phyloP scores from a whole-genome alignment of 2,888 invertebrate genomes.

The Diachrysia chrysitis region DNA sequence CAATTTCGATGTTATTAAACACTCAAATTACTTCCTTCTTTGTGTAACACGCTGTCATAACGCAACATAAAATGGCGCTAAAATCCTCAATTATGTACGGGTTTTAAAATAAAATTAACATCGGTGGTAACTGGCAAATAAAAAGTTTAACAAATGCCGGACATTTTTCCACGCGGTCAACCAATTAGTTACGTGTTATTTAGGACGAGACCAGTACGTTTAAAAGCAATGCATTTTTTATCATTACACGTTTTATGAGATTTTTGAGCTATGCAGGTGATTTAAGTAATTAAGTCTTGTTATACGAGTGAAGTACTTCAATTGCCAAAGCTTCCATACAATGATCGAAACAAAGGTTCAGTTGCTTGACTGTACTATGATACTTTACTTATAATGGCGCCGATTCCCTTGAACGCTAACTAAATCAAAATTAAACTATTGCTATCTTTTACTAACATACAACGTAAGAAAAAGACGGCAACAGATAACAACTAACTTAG shows the following conservation, averaged over 20 bases:
- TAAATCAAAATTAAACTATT: too few species aligned
- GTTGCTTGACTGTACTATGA: too few species aligned
- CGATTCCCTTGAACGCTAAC: too few species aligned
- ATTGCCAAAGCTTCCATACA: too few species aligned
- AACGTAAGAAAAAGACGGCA: too few species aligned
- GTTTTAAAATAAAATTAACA: constrained; percentile 5
- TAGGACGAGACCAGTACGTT: not conserved
- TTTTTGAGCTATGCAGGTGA: too few species aligned
- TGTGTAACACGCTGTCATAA: not conserved
- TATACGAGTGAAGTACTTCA: not conserved
- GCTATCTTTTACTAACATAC: too few species aligned
- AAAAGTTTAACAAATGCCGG: not conserved
- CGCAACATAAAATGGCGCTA: not conserved
- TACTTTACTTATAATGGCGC: too few species aligned
- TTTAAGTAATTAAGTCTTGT: too few species aligned
- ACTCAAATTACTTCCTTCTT: not conserved
- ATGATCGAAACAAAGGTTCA: too few species aligned
- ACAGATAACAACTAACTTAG: too few species aligned
- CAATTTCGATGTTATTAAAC: not conserved
- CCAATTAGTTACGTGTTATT: not conserved
- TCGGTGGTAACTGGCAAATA: not conserved
- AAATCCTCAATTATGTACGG: constrained; percentile 3
- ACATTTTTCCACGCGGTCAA: not conserved
- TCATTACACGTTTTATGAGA: not conserved
- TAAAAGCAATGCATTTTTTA: not conserved